Percentiles rank a stretch among this genome's conserved stretches.
These are phyloP conservation scores for Leucophenga varia DNA, from an alignment of 1,140 invertebrate genomes.

Conservation along the genomic window DNA sequence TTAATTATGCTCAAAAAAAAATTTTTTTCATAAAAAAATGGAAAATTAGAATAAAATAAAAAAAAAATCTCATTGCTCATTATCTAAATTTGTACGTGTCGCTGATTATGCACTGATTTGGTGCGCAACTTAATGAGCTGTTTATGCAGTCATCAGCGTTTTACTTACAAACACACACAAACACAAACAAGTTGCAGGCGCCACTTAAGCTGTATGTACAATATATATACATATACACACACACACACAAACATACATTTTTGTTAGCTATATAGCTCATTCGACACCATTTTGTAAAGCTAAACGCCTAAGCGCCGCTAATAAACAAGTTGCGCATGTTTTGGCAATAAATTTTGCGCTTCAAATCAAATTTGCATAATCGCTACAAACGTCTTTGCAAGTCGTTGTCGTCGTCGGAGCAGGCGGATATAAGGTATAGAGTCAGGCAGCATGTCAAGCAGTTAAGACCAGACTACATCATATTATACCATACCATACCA, in stretches of 20 bases:
- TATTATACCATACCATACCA: too few species aligned
- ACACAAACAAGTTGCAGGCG: too few species aligned
- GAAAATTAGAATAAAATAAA: too few species aligned
- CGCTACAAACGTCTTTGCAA: slow-evolving; percentile 10
- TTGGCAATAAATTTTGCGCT: slow-evolving; percentile 30
- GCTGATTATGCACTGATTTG: slow-evolving; percentile 19
- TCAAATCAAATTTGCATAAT: slow-evolving; percentile 40
- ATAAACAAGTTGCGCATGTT: slow-evolving; percentile 9
- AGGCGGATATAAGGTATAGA: too few species aligned
- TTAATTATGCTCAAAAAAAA: too few species aligned
- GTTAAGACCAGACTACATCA: too few species aligned
- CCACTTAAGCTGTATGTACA: too few species aligned
- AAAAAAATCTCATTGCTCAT: too few species aligned
- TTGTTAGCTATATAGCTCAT: too few species aligned
- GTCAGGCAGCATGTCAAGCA: too few species aligned
- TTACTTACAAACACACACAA: not conserved
- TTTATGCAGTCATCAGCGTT: slow-evolving; percentile 30
- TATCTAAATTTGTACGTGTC: slow-evolving; percentile 39
- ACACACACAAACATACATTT: slow-evolving; percentile 19
- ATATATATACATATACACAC: too few species aligned
- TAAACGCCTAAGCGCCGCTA: not conserved
- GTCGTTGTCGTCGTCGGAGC: not conserved
- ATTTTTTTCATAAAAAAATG: too few species aligned
- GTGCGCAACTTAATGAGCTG: slow-evolving; percentile 41
- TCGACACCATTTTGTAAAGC: not conserved